Evolutionary conservation across 2,888 invertebrate genomes (phyloP), one percentile per base, ranked within the genome.

Genomic region (Polyommatus icarus): DNA sequence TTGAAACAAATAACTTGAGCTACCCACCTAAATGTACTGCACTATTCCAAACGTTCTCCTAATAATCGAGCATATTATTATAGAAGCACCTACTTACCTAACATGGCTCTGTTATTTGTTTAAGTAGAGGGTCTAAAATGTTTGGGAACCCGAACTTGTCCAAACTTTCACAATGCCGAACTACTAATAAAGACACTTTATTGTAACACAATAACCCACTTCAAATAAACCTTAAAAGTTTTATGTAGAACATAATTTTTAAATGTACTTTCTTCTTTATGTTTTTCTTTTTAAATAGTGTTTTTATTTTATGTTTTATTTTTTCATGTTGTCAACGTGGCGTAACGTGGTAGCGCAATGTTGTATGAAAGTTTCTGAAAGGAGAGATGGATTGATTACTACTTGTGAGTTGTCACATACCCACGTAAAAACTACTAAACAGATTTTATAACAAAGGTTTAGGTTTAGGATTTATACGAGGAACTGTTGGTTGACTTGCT

Each of bases 171-270:
- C 67, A 12, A 24, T 29, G 29, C 67, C 67, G 15, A 67, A 67
- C 29, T 67, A 15, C 67, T 67, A 67, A 67, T 67, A 15, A 67
- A 67, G 29, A 15, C 67, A 29, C 67, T 67, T 61, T 29, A 67
- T 29, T 67, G 15, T 67, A 6, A 67, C 67, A 24, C 67, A 67
- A 67, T 15, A 29, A 15, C 67, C 29, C 67, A 29, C 15, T 29
- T 67, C 67, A 67, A 29, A 15, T 15, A 67, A 67, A 67, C 29
- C 1, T 6, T 67, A 15, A 15, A 29, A 67, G 67, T 67, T 67
- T 67, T 29, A 29, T 29, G 5, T 67, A 18, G 29, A 24, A 29
- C 20, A 29, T 61, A 20, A 24, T 61, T 61, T 59, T 10, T 20
- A 8, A 57, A 20, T 24, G 8, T 24, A 20, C 10, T 67, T 8